These are phyloP conservation scores for Peromyscus aztecus DNA, from an alignment of 2,797 vertebrate genomes.

Conservation along the genomic window DNA sequence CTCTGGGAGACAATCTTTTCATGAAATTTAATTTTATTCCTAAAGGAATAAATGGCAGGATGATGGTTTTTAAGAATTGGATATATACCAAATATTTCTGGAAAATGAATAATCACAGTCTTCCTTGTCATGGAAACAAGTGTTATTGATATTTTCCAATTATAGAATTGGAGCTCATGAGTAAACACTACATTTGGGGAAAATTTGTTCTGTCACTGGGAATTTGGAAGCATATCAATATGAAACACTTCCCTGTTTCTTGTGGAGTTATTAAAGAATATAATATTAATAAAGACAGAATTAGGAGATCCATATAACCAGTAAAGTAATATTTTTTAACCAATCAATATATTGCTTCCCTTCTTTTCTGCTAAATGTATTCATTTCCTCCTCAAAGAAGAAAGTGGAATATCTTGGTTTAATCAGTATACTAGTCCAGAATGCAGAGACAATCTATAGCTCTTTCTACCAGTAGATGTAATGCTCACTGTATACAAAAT, in stretches of 20 bases:
- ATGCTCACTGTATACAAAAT: neutral
- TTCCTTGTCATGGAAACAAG: neutral
- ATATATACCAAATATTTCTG: neutral
- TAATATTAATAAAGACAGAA: neutral
- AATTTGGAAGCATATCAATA: neutral
- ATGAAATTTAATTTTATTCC: neutral
- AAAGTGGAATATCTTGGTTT: neutral
- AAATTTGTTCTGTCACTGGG: neutral
- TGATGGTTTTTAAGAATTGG: neutral
- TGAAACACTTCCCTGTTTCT: neutral
- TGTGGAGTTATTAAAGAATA: neutral
- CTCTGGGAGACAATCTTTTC: neutral
- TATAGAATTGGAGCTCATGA: slow-evolving; percentile 1
- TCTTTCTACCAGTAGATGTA: neutral
- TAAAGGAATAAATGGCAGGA: neutral
- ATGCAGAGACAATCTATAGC: neutral
- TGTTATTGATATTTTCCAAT: neutral
- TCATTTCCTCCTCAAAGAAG: neutral
- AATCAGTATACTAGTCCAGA: neutral
- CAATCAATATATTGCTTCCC: neutral
- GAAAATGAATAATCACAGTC: neutral
- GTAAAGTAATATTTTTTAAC: neutral
- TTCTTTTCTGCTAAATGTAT: neutral
- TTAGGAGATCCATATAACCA: neutral
- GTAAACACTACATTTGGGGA: neutral